Percentiles rank a stretch among this genome's conserved stretches.
Evolutionary conservation across 2,797 vertebrate genomes (phyloP).

Genomic region (Gallinago nigripennis): DNA sequence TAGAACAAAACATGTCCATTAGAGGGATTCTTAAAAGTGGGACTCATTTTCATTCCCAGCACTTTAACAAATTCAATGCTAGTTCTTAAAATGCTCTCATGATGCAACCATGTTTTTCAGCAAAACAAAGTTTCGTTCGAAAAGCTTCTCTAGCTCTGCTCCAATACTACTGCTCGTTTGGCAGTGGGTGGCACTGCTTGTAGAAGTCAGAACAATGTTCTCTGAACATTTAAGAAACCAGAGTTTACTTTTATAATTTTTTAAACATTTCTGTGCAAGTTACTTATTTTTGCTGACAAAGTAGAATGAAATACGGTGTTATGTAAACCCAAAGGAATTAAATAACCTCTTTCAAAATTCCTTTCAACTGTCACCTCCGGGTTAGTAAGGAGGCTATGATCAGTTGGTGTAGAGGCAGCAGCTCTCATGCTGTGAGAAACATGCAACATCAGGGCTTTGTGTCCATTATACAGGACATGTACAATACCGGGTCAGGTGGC

Average conservation of each 20-base stretch:
- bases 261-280: background rate
- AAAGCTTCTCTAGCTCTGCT: background rate
- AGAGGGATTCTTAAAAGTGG: background rate
- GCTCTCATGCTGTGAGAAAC: background rate
- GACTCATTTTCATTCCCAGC: background rate
- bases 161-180: background rate
- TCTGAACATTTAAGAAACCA: background rate
- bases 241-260: background rate
- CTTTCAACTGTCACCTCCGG: background rate
- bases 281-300: background rate
- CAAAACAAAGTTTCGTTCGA: background rate
- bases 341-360: background rate
- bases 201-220: background rate
- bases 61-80: background rate
- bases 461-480: background rate
- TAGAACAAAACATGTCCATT: background rate
- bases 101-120: background rate
- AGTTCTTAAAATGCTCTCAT: background rate
- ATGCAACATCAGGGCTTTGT: background rate
- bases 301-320: background rate
- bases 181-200: background rate
- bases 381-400: background rate
- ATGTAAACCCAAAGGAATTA: background rate
- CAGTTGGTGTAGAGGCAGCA: background rate
- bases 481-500: background rate